A percentile compares a stretch with the other conserved stretches of the same genome.
Conservation (phyloP, 2,113 vertebrate genomes). For the Brachyistius frenatus region DNA sequence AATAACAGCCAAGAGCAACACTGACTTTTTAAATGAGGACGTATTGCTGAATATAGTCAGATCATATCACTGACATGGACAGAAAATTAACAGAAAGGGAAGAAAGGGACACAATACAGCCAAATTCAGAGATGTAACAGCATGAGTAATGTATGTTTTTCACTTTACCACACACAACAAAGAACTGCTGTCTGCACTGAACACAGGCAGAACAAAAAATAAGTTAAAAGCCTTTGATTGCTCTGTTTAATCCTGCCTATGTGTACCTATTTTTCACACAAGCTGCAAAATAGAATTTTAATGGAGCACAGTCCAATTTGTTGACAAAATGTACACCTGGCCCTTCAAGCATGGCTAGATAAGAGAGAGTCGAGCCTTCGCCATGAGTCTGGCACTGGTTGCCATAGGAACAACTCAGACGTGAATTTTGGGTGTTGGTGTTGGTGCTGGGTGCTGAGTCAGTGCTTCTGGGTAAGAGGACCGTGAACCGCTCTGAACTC, state of each 20-base stretch:
- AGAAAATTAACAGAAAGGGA: not conserved
- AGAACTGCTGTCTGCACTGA: not conserved
- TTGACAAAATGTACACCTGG: conserved; percentile 65
- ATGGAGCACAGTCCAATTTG: conserved; percentile 49
- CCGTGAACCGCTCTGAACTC: conserved; percentile 33
- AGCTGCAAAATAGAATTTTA: conserved; percentile 44
- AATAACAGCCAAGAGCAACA: not conserved
- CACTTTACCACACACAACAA: not conserved
- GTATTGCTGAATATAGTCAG: conserved; percentile 1
- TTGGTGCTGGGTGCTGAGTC: conserved; percentile 68
- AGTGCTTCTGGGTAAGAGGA: conserved; percentile 58
- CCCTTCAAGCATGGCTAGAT: conserved; percentile 59
- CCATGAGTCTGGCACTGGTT: conserved; percentile 57
- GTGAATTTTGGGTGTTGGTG: conserved; percentile 61
- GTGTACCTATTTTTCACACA: conserved; percentile 12
- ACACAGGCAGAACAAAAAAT: conserved; percentile 8
- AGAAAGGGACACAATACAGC: not conserved
- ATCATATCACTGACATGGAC: not conserved
- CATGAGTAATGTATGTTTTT: not conserved
- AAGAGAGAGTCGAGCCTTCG: conserved; percentile 41
- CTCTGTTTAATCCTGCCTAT: conserved; percentile 11
- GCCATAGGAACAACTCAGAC: conserved; percentile 70
- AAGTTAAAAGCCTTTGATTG: conserved; percentile 22
- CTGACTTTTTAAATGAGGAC: not conserved
- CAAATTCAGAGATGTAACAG: conserved; percentile 2